Base-by-base conservation (phyloP, 2,797 vertebrate genomes). In the Hyperoplus lanceolatus region DNA sequence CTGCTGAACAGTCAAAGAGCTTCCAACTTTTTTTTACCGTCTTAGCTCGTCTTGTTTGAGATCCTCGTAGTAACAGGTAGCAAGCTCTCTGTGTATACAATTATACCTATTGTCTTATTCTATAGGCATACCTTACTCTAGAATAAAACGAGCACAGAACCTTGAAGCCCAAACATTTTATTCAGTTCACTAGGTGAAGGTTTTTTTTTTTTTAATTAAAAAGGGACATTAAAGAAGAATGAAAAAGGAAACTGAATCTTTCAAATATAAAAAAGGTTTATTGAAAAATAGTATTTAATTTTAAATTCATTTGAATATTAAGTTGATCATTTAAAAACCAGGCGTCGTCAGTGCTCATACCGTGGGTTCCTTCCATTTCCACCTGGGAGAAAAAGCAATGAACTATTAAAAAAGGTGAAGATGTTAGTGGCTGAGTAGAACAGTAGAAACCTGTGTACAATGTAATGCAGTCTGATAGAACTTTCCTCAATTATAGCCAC, bases 381-480 rank as follows among this genome's bases (percentile, higher is more conserved):
- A 72, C 86, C 91, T 93, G 65, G 4, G 63, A 83, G 43, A 18
- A 29, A 29, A 29, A 83, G 4, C 4, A 73, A 75, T 1, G 50
- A 51, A 54, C 7, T 5, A 18, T 29, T 36, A 45, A 15, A 2
- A 3, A 9, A 50, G 50, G 53, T 12, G 4, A 58, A 60, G 0
- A 58, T 0, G 39, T 38, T 6, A 63, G 1, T 10, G 1, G 53
- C 2, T 39, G 1, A 21, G 46, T 11, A 36, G 14, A 67, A 8
- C 3, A 36, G 39, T 36, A 9, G 6, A 16, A 5, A 11, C 0
- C 0, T 29, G 36, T 21, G 9, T 5, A 60, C 18, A n/a, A 43
- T 55, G 15, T 41, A 14, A 42, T n/a, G 1, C 43, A 43, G 13
- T 56, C 6, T 36, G 21, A 7, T 14, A n/a, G 6, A 10, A 43